phyloP scores from a whole-genome alignment of 2,888 invertebrate species.

The Panopea generosa region DNA sequence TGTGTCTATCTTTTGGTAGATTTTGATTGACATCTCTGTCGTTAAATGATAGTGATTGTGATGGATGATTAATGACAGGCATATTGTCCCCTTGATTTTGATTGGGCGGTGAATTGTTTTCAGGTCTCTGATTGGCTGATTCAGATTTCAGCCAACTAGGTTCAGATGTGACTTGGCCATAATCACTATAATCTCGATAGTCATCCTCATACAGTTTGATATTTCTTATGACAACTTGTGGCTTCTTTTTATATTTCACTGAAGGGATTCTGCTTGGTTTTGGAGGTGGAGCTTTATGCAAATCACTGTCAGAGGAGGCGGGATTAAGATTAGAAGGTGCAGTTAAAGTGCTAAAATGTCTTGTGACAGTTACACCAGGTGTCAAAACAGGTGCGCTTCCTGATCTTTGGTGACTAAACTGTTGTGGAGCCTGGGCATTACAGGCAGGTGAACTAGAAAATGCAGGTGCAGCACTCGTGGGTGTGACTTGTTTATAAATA shows the following conservation, averaged over 20 bases:
- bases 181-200: constrained; percentile 82
- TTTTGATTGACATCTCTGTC: constrained; percentile 55
- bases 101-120: constrained; percentile 24
- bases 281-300: constrained; percentile 82
- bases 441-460: background rate
- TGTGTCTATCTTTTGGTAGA: constrained; percentile 46
- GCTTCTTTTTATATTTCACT: constrained; percentile 79
- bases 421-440: constrained; percentile 23
- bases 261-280: constrained; percentile 86
- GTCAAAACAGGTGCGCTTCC: constrained; percentile 79
- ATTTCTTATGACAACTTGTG: constrained; percentile 78
- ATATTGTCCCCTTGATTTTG: constrained; percentile 54
- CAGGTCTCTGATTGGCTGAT: constrained; percentile 29
- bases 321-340: constrained; percentile 55
- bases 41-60: constrained; percentile 1
- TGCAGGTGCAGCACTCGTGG: constrained; percentile 6
- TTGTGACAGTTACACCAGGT: constrained; percentile 57
- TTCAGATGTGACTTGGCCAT: constrained; percentile 79
- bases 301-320: constrained; percentile 78
- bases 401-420: constrained; percentile 71
- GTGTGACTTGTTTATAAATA: constrained; percentile 47
- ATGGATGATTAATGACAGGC: constrained; percentile 35
- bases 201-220: constrained; percentile 77
- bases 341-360: constrained; percentile 53
- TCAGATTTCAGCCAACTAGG: constrained; percentile 77